Evolutionary conservation across 2,888 invertebrate genomes (phyloP).

Genomic region (Furcula furcula): DNA sequence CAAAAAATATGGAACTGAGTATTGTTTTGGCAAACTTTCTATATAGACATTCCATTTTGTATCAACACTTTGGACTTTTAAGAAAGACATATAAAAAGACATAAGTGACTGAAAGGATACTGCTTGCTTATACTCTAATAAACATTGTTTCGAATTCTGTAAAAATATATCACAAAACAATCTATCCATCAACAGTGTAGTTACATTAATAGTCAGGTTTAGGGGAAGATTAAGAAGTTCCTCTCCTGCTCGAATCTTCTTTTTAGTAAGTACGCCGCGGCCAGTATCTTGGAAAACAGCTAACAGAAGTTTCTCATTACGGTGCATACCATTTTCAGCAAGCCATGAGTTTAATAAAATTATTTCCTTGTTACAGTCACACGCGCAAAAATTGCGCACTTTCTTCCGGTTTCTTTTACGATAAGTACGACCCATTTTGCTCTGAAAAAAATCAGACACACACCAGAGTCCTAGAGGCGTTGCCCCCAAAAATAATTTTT

Average conservation of each 20-base stretch:
- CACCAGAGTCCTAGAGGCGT: no score
- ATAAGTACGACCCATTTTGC: conserved; percentile 76
- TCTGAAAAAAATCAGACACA: no score
- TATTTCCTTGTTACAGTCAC: conserved; percentile 57
- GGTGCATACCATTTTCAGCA: conserved; percentile 75
- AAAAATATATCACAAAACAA: conserved; percentile 75
- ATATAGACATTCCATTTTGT: conserved; percentile 86
- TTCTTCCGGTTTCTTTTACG: conserved; percentile 61
- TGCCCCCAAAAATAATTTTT: no score
- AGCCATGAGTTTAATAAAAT: conserved; percentile 80
- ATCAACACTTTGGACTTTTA: conserved; percentile 78
- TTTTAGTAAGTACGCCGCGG: conserved; percentile 86
- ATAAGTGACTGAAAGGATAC: conserved; percentile 87
- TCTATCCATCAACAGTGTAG: conserved; percentile 78
- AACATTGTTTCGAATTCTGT: conserved; percentile 67
- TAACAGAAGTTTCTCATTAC: conserved; percentile 79
- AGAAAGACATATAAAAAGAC: conserved; percentile 87
- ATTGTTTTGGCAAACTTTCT: conserved; percentile 84
- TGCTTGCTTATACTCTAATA: conserved; percentile 51
- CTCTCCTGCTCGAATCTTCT: conserved; percentile 78
- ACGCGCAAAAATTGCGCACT: conserved; percentile 49
- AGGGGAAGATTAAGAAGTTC: conserved; percentile 83
- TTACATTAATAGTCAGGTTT: conserved; percentile 81
- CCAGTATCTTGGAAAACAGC: conserved; percentile 85
- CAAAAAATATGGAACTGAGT: conserved; percentile 87